A percentile compares a stretch with the other conserved stretches of the same genome.
Evolutionary conservation across 2,888 invertebrate species (phyloP).

Genomic region (Electrophaes corylata): DNA sequence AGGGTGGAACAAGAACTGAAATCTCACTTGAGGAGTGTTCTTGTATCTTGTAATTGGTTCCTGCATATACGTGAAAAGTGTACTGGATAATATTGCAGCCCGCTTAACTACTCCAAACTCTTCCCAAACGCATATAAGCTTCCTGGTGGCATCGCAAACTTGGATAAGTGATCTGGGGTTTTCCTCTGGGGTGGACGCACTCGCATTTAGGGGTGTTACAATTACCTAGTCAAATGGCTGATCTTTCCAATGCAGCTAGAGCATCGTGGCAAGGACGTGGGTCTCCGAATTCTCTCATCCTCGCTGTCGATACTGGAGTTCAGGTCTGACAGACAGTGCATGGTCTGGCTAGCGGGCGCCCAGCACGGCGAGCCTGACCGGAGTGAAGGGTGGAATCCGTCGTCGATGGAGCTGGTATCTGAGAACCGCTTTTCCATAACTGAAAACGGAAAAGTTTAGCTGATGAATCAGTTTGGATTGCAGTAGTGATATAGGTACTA

Average conservation of each 20-base stretch:
- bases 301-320: slow-evolving; percentile 71
- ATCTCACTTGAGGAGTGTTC: background rate
- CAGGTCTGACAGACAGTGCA: slow-evolving; percentile 76
- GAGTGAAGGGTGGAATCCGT: slow-evolving; percentile 72
- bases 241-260: slow-evolving; percentile 92
- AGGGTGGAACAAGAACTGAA: background rate
- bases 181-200: too few relatives aligned
- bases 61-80: too few relatives aligned
- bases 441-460: slow-evolving; percentile 38
- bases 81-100: too few relatives aligned
- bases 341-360: slow-evolving; percentile 74
- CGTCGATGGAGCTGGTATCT: slow-evolving; percentile 75
- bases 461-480: background rate
- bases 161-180: background rate
- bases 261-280: slow-evolving; percentile 85
- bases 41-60: too few relatives aligned
- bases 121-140: too few relatives aligned
- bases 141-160: too few relatives aligned
- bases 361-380: slow-evolving; percentile 75
- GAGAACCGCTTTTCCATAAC: slow-evolving; percentile 78
- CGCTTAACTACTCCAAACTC: too few relatives aligned
- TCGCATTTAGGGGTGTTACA: too few relatives aligned
- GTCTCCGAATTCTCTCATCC: slow-evolving; percentile 74
- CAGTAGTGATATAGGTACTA: too few relatives aligned
- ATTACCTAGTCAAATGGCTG: slow-evolving; percentile 86